Evolutionary conservation across 2,888 invertebrate species (phyloP).

Genomic region (Phlogophora meticulosa): DNA sequence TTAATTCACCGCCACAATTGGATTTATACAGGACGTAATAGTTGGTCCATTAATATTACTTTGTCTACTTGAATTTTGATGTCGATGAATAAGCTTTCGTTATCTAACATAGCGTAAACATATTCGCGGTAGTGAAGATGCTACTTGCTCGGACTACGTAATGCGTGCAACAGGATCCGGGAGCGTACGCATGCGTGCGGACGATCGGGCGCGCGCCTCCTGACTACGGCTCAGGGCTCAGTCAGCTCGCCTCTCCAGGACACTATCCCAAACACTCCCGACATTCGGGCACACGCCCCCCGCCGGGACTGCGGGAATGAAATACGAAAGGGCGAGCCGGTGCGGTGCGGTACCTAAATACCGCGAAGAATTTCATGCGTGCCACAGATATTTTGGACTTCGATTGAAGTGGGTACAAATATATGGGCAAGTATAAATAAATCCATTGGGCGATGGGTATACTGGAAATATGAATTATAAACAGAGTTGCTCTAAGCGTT

Average conservation of each 20-base stretch:
- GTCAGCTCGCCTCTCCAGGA: conserved; percentile 68
- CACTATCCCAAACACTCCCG: conserved; percentile 74
- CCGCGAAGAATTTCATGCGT: conserved; percentile 60
- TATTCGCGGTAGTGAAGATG: conserved; percentile 51
- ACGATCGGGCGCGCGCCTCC: conserved; percentile 78
- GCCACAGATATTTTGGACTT: conserved; percentile 46
- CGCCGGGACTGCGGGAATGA: conserved; percentile 68
- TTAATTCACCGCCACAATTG: conserved; percentile 55
- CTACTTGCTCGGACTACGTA: conserved; percentile 59
- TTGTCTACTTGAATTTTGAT: conserved; percentile 19
- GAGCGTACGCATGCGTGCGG: conserved; percentile 84
- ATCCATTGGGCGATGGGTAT: background rate
- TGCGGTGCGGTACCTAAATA: conserved; percentile 50
- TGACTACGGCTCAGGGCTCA: conserved; percentile 76
- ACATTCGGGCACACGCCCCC: conserved; percentile 75
- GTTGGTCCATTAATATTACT: conserved; percentile 20
- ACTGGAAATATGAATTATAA: conserved; percentile 23
- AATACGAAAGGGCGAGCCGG: conserved; percentile 59
- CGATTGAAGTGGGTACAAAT: conserved; percentile 43
- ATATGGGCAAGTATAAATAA: conserved; percentile 33
- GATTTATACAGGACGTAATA: conserved; percentile 23
- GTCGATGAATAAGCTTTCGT: conserved; percentile 36
- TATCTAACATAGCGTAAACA: conserved; percentile 56
- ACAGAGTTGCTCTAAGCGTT: background rate
- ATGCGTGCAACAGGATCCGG: conserved; percentile 79